phyloP scores from a whole-genome alignment of 2,113 vertebrate species.

The Pteruthius melanotis region DNA sequence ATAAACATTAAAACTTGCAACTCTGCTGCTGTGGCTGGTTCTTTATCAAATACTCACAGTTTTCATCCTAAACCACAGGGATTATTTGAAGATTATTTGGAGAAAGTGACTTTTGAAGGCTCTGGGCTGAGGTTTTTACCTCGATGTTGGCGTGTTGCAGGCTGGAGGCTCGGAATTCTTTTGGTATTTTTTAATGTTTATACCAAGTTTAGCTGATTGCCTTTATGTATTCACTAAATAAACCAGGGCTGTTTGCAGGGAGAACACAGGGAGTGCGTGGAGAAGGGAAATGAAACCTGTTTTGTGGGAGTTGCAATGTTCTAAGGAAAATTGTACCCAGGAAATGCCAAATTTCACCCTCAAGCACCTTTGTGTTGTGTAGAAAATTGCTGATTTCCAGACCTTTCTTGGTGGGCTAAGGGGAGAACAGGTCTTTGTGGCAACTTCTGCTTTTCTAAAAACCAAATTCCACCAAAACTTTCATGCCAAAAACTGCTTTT shows the following conservation, averaged over 20 bases:
- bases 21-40: slow-evolving; percentile 47
- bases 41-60: not conserved
- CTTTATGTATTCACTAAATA: not conserved
- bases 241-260: not conserved
- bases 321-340: fast-evolving
- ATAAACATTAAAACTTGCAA: slow-evolving; percentile 97
- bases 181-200: not conserved
- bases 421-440: not conserved
- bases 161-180: not conserved
- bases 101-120: not conserved
- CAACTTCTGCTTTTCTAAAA: fast-evolving
- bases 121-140: not conserved
- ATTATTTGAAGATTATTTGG: fast-evolving
- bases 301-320: not conserved
- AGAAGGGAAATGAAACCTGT: not conserved
- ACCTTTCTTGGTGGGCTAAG: fast-evolving
- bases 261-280: fast-evolving
- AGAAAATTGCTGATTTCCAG: not conserved
- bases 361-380: fast-evolving
- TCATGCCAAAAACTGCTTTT: not conserved
- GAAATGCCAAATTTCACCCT: fast-evolving
- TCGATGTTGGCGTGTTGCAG: fast-evolving
- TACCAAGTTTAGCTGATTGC: not conserved
- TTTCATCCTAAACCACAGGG: fast-evolving
- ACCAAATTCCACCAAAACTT: fast-evolving